phyloP scores from a whole-genome alignment of 2,888 invertebrate species.

The Stenichneumon culpator region DNA sequence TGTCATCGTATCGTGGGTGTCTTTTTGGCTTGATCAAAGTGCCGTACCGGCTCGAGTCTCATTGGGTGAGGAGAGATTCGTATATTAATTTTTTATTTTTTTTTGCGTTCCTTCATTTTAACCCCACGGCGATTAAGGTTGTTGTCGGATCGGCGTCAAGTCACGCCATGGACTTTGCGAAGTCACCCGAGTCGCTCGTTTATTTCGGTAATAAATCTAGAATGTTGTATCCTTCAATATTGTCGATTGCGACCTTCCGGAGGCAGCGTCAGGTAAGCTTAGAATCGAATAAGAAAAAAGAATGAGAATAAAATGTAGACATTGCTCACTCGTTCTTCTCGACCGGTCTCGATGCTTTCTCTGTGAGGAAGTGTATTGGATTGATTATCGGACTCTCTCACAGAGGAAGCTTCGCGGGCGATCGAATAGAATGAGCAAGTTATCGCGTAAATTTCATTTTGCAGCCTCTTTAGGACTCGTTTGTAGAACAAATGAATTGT shows the following conservation, averaged over 20 bases:
- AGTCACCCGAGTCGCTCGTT: not conserved
- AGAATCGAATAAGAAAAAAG: not conserved
- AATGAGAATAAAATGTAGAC: not conserved
- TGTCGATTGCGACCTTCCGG: not conserved
- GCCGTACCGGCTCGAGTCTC: slow-evolving; percentile 98
- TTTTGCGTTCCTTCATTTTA: not conserved
- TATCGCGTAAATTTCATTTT: not conserved
- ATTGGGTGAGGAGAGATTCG: slow-evolving; percentile 88
- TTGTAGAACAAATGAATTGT: not conserved
- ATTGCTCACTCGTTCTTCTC: not conserved
- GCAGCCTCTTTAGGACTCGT: not conserved
- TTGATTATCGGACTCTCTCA: not conserved
- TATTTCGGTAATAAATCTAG: not conserved
- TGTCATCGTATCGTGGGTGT: slow-evolving; percentile 98
- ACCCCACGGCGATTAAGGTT: slow-evolving; percentile 42
- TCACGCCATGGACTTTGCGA: not conserved
- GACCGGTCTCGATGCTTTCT: not conserved
- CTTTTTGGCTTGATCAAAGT: slow-evolving; percentile 98
- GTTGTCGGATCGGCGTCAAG: slow-evolving; percentile 31
- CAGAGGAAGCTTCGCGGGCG: not conserved
- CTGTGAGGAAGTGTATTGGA: not conserved
- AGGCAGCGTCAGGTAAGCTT: not conserved
- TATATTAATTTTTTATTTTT: not conserved
- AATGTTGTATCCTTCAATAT: not conserved
- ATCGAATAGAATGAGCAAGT: not conserved